Base-by-base conservation (phyloP, 2,113 vertebrate species). In the Leptobrachium ailaonicum region DNA sequence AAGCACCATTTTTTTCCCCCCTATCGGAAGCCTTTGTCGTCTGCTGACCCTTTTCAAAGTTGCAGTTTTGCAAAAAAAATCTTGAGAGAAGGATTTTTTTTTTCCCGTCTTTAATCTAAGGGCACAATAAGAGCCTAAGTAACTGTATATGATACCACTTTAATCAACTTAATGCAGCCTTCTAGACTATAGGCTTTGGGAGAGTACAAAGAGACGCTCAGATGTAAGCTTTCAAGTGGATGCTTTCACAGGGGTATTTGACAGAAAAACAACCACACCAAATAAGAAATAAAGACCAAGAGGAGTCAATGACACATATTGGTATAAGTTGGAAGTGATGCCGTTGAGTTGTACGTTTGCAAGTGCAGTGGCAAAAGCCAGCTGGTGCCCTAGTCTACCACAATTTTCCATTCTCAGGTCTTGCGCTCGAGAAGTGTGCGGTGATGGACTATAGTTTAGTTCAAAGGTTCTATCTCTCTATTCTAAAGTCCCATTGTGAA, bases 401-500 rank as follows among this genome's bases (percentile, higher is more conserved):
- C 90, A 88, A 90, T 93, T 90, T 92, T 32, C 87, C 90, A 90
- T 93, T 94, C 90, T 91, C 93, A 94, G 91, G 90, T 82, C 91
- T 92, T 94, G 92, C 92, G 91, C 94, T 85, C 92, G 88, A 93
- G 92, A 93, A 93, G 90, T 93, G 88, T 88, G 89, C 10, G 9
- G 85, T 93, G 94, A 96, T 94, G 93, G 95, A 95, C 94, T 94
- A 96, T 97, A 96, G 94, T 97, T 95, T 95, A 95, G 96, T 98
- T 98, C 97, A 98, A 98, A 97, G 95, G 95, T 95, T 95, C 87
- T 95, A 93, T 93, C 92, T 95, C 95, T 98, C 97, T 96, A 96
- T 97, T 96, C 92, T 93, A 91, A 95, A 96, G 94, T 94, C 91
- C 93, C 94, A 95, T 97, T 97, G 95, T 97, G 95, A 95, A 95